phyloP scores from a whole-genome alignment of 2,888 invertebrate species.

The Apodemia hepburni region DNA sequence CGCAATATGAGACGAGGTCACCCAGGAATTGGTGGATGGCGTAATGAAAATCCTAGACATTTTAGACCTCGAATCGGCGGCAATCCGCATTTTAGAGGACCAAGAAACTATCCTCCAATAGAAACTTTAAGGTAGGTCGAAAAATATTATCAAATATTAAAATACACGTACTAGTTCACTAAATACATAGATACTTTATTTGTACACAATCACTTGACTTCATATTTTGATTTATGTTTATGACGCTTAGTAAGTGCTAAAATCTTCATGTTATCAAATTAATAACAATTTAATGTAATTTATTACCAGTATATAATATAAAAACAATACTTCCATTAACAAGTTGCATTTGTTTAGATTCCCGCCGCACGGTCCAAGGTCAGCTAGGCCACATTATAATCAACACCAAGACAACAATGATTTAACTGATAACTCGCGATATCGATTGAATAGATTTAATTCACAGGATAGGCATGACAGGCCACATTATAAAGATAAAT shows the following conservation, averaged over 20 bases:
- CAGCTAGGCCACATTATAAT: constrained; percentile 41
- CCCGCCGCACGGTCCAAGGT: constrained; percentile 43
- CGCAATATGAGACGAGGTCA: constrained; percentile 73
- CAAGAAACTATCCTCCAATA: constrained; percentile 43
- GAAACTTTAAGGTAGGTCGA: constrained; percentile 50
- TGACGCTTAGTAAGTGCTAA: too few species aligned
- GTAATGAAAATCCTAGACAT: constrained; percentile 63
- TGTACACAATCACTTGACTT: background rate
- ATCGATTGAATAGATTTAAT: constrained; percentile 39
- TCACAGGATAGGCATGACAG: constrained; percentile 42
- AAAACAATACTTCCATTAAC: background rate
- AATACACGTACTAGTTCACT: too few species aligned
- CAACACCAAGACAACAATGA: constrained; percentile 38
- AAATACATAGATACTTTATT: background rate
- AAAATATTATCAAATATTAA: background rate
- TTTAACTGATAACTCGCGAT: constrained; percentile 44
- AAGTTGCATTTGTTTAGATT: constrained; percentile 46
- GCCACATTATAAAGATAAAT: constrained; percentile 35
- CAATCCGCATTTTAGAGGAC: constrained; percentile 51
- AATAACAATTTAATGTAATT: too few species aligned
- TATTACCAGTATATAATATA: too few species aligned
- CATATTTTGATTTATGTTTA: too few species aligned
- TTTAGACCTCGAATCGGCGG: constrained; percentile 60
- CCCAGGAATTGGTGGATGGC: constrained; percentile 63
- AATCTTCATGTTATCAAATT: too few species aligned